Evolutionary conservation across 2,113 vertebrate species (phyloP).

Genomic region (Sakesphorus luctuosus): DNA sequence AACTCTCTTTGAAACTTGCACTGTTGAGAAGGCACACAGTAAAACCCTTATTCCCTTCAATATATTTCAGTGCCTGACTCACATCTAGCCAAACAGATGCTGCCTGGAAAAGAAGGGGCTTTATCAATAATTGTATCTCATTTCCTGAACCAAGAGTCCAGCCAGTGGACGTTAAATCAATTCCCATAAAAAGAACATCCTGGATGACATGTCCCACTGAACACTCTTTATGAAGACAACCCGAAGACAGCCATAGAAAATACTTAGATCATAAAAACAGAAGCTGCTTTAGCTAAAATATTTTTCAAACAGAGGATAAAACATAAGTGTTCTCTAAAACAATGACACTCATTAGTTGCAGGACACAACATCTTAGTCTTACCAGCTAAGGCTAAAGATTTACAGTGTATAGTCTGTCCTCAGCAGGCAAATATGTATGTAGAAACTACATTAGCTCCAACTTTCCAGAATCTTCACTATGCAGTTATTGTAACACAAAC

Average conservation of each 20-base stretch:
- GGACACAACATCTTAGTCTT: background rate
- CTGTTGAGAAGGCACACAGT: slow-evolving; percentile 15
- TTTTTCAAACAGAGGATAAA: background rate
- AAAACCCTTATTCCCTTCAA: slow-evolving; percentile 27
- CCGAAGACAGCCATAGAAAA: background rate
- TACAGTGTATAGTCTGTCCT: background rate
- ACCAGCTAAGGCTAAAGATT: background rate
- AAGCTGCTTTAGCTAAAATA: background rate
- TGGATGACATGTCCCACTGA: background rate
- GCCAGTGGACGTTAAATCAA: slow-evolving; percentile 2
- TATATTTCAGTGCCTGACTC: slow-evolving; percentile 12
- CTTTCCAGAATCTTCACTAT: background rate
- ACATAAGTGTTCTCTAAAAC: background rate
- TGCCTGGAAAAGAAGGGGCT: slow-evolving; percentile 36
- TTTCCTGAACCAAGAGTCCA: slow-evolving; percentile 47
- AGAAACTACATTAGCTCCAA: background rate
- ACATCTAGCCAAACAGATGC: slow-evolving; percentile 37
- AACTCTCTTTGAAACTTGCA: background rate
- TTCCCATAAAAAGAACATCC: background rate
- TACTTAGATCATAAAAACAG: background rate
- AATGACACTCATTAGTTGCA: background rate
- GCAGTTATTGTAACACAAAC: background rate
- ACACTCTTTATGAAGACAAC: background rate
- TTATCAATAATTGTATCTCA: slow-evolving; percentile 9
- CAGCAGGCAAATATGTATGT: background rate